A percentile compares a stretch with the other conserved stretches of the same genome.
phyloP scores from a whole-genome alignment of 1,140 invertebrate genomes.

The Aradophagus sp. region DNA sequence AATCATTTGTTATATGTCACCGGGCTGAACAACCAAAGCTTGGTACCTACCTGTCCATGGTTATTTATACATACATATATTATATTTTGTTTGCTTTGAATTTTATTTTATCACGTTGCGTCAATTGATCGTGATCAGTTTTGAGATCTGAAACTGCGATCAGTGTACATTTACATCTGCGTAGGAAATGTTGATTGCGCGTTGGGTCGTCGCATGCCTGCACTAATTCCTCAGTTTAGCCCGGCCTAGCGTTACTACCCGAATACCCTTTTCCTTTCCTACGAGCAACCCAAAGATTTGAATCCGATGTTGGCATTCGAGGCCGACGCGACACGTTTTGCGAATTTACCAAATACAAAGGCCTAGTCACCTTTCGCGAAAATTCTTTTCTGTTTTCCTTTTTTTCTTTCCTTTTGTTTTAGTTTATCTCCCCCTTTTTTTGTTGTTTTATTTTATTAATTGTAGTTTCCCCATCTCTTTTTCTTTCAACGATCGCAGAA shows the following conservation, averaged over 20 bases:
- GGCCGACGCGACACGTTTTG: slow-evolving; percentile 44
- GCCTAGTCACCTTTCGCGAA: slow-evolving; percentile 65
- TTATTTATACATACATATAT: slow-evolving; percentile 47
- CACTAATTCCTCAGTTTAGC: slow-evolving; percentile 67
- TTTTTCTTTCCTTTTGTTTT: slow-evolving; percentile 14
- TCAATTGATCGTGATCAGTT: too few relatives aligned
- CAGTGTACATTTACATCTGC: slow-evolving; percentile 7
- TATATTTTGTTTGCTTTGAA: slow-evolving; percentile 53
- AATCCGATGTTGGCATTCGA: slow-evolving; percentile 50
- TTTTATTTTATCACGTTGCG: slow-evolving; percentile 39
- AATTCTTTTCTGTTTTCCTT: slow-evolving; percentile 15
- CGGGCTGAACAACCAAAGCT: slow-evolving; percentile 15
- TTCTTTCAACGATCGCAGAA: too few relatives aligned
- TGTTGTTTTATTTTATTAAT: too few relatives aligned
- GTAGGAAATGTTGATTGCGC: slow-evolving; percentile 57
- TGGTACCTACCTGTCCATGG: slow-evolving; percentile 33
- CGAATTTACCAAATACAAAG: slow-evolving; percentile 67
- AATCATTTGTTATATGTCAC: slow-evolving; percentile 50
- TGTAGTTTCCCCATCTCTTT: too few relatives aligned
- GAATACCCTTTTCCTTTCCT: slow-evolving; percentile 63
- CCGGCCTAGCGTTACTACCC: slow-evolving; percentile 74
- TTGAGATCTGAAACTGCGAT: slow-evolving; percentile 33
- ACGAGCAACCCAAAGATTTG: slow-evolving; percentile 68
- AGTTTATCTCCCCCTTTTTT: too few relatives aligned
- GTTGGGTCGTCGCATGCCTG: slow-evolving; percentile 70